Evolutionary conservation across 1,140 invertebrate genomes (phyloP).

Genomic region (Dendroctonus valens): DNA sequence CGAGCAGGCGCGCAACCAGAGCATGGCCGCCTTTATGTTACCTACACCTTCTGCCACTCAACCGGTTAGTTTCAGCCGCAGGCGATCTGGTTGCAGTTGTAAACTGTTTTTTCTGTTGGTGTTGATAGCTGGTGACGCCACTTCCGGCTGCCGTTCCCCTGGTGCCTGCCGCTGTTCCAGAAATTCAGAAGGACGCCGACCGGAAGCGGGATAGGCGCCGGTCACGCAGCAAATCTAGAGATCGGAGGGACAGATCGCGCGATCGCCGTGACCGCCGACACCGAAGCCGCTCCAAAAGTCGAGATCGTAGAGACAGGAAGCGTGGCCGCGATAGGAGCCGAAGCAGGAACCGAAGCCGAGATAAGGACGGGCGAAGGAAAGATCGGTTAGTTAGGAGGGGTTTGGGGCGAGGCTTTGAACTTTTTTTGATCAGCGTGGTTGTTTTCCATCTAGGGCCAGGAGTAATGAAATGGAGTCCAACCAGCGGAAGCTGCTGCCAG

Average conservation of each 20-base stretch:
- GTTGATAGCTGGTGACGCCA: conserved; percentile 35
- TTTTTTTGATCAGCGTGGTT: no score
- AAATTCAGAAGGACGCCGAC: conserved; percentile 42
- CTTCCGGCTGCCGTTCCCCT: conserved; percentile 50
- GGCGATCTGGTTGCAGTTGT: neutral
- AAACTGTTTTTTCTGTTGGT: neutral
- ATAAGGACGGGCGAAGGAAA: conserved; percentile 44
- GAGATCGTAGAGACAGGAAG: conserved; percentile 43
- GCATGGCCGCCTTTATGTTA: conserved; percentile 60
- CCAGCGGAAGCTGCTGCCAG: conserved; percentile 12
- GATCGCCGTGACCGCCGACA: conserved; percentile 56
- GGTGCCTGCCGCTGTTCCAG: conserved; percentile 46
- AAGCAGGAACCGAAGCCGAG: conserved; percentile 48
- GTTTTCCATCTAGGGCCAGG: conserved; percentile 3
- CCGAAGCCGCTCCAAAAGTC: conserved; percentile 45
- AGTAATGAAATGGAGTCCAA: conserved; percentile 20
- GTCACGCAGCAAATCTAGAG: conserved; percentile 44
- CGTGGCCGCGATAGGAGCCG: conserved; percentile 52
- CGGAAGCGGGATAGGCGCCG: conserved; percentile 44
- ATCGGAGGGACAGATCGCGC: conserved; percentile 50
- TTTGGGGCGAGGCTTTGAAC: no score
- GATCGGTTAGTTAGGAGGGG: neutral
- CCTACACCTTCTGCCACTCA: conserved; percentile 37
- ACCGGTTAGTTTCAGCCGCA: neutral
- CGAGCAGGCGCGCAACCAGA: conserved; percentile 72